These are phyloP conservation scores for Macquaria ambigua DNA, from an alignment of 2,113 vertebrate genomes.

Conservation along the genomic window DNA sequence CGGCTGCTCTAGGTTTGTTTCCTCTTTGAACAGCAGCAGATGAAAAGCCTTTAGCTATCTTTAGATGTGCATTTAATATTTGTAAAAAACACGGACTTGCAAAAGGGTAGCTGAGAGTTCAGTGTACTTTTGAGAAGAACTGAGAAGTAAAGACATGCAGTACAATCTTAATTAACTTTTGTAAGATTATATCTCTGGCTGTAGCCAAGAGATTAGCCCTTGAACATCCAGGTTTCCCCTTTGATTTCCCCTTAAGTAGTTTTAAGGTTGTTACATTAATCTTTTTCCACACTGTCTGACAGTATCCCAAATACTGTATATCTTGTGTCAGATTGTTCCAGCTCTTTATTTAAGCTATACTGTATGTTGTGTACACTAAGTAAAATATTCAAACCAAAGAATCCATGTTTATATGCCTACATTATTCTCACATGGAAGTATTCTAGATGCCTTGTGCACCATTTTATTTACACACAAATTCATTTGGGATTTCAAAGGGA, in stretches of 20 bases:
- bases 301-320: no score
- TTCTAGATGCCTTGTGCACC: neutral
- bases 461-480: neutral
- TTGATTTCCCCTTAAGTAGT: neutral
- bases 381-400: neutral
- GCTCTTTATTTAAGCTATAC: neutral
- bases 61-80: neutral
- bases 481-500: neutral
- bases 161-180: constrained; percentile 13
- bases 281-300: no score
- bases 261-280: neutral
- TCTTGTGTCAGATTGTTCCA: neutral
- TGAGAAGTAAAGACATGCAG: neutral
- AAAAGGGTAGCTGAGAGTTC: neutral
- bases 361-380: neutral
- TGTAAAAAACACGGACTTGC: neutral
- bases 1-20: neutral
- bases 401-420: neutral
- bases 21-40: neutral
- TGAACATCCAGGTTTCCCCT: neutral
- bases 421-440: neutral
- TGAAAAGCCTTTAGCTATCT: neutral
- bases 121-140: neutral
- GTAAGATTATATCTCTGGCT: neutral
- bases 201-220: neutral